Evolutionary conservation across 2,888 invertebrate species (phyloP).

Genomic region (Quadroppia sp.): DNA sequence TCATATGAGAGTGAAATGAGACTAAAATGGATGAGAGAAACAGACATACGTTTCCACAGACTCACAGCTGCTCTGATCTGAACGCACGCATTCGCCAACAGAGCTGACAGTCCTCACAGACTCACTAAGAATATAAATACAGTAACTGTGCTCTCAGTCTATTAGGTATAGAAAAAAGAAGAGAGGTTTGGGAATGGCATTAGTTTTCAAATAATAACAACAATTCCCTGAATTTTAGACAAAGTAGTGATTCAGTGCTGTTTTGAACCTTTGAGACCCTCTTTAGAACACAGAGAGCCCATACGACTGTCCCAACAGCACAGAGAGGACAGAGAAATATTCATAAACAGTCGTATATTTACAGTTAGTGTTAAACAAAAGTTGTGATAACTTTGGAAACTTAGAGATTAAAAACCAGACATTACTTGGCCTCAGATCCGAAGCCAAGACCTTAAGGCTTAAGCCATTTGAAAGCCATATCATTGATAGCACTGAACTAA

Average conservation of each 20-base stretch:
- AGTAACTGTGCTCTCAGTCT: background rate
- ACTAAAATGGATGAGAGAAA: constrained; percentile 30
- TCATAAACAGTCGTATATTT: background rate
- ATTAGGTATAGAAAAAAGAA: background rate
- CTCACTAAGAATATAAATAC: background rate
- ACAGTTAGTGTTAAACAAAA: background rate
- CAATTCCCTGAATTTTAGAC: background rate
- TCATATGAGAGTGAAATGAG: background rate
- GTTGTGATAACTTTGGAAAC: background rate
- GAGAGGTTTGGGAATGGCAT: background rate
- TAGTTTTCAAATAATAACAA: constrained; percentile 17
- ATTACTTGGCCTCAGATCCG: background rate
- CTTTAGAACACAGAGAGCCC: background rate
- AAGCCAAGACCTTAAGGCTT: background rate
- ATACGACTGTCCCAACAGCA: constrained; percentile 30
- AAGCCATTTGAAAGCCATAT: background rate
- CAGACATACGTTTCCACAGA: constrained; percentile 20
- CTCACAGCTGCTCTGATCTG: constrained; percentile 19
- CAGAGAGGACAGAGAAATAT: background rate
- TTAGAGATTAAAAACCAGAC: background rate
- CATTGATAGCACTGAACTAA: no score
- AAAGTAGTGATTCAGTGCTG: background rate
- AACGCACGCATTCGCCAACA: constrained; percentile 25
- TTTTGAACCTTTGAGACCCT: background rate
- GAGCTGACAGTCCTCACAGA: background rate